A percentile compares a stretch with the other conserved stretches of the same genome.
These are phyloP conservation scores for Gadus chalcogrammus DNA, from an alignment of 2,113 vertebrate genomes.

Conservation along the genomic window DNA sequence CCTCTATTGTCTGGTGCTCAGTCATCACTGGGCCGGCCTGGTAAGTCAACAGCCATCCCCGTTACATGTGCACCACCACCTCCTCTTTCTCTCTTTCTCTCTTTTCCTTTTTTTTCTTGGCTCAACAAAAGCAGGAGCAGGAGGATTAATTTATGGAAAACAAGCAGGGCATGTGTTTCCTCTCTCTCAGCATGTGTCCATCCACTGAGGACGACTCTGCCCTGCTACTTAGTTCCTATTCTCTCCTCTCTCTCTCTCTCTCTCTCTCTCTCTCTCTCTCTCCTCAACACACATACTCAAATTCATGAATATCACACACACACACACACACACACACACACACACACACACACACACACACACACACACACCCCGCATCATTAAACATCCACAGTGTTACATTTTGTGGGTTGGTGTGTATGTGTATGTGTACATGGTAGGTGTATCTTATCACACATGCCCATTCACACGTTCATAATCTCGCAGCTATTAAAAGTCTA, in stretches of 20 bases:
- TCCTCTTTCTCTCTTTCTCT: slow-evolving; percentile 8
- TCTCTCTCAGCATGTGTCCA: slow-evolving; percentile 49
- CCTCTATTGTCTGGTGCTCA: slow-evolving; percentile 61
- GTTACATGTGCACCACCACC: slow-evolving; percentile 25
- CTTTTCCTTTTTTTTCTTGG: slow-evolving; percentile 11
- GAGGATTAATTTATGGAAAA: slow-evolving; percentile 34
- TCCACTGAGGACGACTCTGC: slow-evolving; percentile 42
- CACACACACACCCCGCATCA: too few species aligned
- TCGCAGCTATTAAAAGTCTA: too few species aligned
- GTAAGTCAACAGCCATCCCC: slow-evolving; percentile 41
- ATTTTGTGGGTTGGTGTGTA: too few species aligned
- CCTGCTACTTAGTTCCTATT: slow-evolving; percentile 36
- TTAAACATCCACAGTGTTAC: too few species aligned
- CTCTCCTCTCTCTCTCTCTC: not conserved
- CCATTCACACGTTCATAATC: too few species aligned
- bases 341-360: not conserved
- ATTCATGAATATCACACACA: not conserved
- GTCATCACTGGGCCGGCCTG: slow-evolving; percentile 27
- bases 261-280: not conserved
- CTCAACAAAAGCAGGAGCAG: slow-evolving; percentile 25
- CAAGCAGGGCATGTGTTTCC: slow-evolving; percentile 56
- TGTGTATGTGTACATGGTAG: too few species aligned
- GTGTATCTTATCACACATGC: too few species aligned
- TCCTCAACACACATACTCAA: not conserved
- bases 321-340: not conserved